Conservation (phyloP, 2,888 invertebrate genomes). For the Furcula furcula region DNA sequence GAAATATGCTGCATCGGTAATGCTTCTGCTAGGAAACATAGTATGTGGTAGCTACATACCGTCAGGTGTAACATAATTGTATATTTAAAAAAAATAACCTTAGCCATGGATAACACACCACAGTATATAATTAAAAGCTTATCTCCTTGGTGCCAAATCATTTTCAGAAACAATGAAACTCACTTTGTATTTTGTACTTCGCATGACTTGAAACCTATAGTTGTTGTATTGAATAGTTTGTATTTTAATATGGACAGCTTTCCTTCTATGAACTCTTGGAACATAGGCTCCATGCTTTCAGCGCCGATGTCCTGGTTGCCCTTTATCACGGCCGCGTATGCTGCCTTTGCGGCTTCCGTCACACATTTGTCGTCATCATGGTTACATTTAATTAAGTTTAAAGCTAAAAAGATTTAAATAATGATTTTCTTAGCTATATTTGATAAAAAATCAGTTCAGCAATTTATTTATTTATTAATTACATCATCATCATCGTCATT, state of each 20-base stretch:
- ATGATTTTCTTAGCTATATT: too few relatives aligned
- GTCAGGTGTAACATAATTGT: too few relatives aligned
- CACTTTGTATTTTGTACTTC: conserved; percentile 33
- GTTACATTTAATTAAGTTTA: conserved; percentile 30
- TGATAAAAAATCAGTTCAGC: too few relatives aligned
- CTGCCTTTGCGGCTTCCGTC: conserved; percentile 19
- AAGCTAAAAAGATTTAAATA: conserved; percentile 7
- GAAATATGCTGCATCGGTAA: too few relatives aligned
- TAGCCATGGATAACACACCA: too few relatives aligned
- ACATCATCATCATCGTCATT: too few relatives aligned
- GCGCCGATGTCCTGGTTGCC: conserved; percentile 31
- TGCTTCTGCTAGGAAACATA: too few relatives aligned
- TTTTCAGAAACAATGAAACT: conserved; percentile 12
- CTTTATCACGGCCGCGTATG: conserved; percentile 20
- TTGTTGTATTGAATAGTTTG: conserved; percentile 28
- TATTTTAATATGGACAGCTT: conserved; percentile 31
- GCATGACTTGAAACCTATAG: conserved; percentile 39
- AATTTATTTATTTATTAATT: too few relatives aligned
- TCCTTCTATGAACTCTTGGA: conserved; percentile 29
- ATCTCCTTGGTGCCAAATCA: too few relatives aligned
- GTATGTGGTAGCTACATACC: too few relatives aligned
- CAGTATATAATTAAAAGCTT: too few relatives aligned
- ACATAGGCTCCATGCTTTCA: conserved; percentile 36
- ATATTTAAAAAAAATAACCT: too few relatives aligned
- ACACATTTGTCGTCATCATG: conserved; percentile 32